Conservation (phyloP, 2,113 vertebrate species). For the Myiozetetes cayanensis region DNA sequence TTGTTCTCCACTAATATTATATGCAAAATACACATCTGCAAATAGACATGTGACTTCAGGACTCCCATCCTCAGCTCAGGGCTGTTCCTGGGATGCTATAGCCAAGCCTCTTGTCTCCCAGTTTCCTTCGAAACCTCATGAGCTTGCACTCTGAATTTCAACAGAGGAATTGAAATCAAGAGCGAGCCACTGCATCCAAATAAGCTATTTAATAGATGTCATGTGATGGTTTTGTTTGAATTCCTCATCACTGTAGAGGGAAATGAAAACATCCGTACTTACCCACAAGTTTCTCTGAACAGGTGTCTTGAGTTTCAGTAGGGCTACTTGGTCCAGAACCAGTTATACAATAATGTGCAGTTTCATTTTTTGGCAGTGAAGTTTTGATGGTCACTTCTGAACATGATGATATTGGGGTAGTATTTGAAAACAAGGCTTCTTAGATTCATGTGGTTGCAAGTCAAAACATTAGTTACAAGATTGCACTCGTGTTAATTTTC, state of each 20-base stretch:
- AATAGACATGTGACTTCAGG: neutral
- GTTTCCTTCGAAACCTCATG: fast-evolving
- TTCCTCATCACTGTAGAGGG: neutral
- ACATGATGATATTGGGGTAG: neutral
- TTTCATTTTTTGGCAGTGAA: neutral
- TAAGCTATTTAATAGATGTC: neutral
- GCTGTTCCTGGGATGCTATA: neutral
- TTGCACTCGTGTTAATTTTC: neutral
- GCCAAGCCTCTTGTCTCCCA: neutral
- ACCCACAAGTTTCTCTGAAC: neutral
- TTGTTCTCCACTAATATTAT: neutral
- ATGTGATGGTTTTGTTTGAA: neutral
- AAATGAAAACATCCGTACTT: neutral
- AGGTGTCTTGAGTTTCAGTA: neutral
- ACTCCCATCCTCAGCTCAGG: neutral
- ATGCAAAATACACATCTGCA: neutral
- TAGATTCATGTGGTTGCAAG: neutral
- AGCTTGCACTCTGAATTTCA: neutral
- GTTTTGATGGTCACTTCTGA: neutral
- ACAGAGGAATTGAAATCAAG: neutral
- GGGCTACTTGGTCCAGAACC: neutral
- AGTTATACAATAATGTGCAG: neutral
- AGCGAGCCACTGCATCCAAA: neutral
- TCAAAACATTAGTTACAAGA: neutral
- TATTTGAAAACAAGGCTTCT: neutral